These are phyloP conservation scores for Nanorana parkeri DNA, from an alignment of 2,113 vertebrate species.

Conservation along the genomic window DNA sequence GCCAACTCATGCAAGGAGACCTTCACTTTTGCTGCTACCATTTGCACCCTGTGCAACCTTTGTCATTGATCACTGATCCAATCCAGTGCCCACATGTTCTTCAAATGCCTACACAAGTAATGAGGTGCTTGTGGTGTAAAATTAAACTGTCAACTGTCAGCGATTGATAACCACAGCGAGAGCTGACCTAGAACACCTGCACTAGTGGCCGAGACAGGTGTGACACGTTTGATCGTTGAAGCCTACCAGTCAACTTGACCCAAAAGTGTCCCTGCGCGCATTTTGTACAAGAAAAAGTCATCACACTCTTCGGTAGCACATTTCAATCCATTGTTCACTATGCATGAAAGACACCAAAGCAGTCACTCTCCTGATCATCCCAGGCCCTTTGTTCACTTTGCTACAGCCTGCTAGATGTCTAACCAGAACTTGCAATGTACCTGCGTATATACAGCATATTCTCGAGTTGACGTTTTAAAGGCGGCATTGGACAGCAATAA, in stretches of 20 bases:
- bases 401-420: neutral
- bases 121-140: slow-evolving; percentile 98
- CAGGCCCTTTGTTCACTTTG: neutral
- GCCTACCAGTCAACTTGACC: slow-evolving; percentile 81
- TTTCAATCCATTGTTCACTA: slow-evolving; percentile 57
- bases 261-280: slow-evolving; percentile 73
- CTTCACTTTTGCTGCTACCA: slow-evolving; percentile 89
- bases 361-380: slow-evolving; percentile 4
- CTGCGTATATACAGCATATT: slow-evolving; percentile 43
- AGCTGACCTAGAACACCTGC: slow-evolving; percentile 92
- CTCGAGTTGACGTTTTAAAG: slow-evolving; percentile 51
- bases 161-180: slow-evolving; percentile 97
- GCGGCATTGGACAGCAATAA: slow-evolving; percentile 50
- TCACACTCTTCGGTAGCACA: slow-evolving; percentile 61
- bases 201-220: slow-evolving; percentile 88
- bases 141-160: slow-evolving; percentile 99
- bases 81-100: slow-evolving; percentile 96
- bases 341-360: slow-evolving; percentile 37
- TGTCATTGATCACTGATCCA: slow-evolving; percentile 99
- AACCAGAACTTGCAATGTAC: slow-evolving; percentile 22
- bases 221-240: slow-evolving; percentile 88
- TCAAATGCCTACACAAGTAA: slow-evolving; percentile 93
- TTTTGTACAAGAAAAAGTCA: slow-evolving; percentile 69
- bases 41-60: slow-evolving; percentile 89
- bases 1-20: slow-evolving; percentile 89